Evolutionary conservation across 2,113 vertebrate species (phyloP).

Genomic region (Notechis scutatus): DNA sequence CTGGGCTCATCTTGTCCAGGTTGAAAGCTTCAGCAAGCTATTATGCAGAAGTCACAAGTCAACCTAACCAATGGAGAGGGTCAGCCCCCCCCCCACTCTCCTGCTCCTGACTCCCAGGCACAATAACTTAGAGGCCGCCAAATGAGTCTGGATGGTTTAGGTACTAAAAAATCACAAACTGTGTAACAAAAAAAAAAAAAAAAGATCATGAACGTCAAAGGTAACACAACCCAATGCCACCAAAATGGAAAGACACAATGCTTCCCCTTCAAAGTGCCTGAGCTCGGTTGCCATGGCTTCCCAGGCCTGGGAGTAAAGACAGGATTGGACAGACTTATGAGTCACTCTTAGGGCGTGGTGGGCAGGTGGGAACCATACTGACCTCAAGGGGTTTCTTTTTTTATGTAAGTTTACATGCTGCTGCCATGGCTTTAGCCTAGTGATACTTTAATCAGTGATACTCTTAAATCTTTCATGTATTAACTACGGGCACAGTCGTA

Average conservation of each 20-base stretch:
- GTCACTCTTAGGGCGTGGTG: not conserved
- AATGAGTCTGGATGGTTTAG: not conserved
- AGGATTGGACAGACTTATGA: not conserved
- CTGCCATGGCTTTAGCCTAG: not conserved
- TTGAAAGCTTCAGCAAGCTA: not conserved
- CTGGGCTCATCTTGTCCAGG: not conserved
- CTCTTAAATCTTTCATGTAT: not conserved
- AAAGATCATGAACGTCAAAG: not conserved
- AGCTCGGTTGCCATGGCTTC: not conserved
- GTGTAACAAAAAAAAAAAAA: not conserved
- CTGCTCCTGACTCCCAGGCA: not conserved
- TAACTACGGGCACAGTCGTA: not conserved
- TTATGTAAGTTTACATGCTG: not conserved
- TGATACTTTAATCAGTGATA: not conserved
- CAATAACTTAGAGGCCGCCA: not conserved
- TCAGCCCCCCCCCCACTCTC: not conserved
- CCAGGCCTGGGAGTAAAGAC: not conserved
- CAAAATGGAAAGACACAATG: not conserved
- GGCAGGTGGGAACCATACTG: not conserved
- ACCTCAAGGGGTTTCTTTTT: not conserved
- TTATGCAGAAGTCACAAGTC: not conserved
- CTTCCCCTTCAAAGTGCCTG: not conserved
- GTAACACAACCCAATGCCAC: not conserved
- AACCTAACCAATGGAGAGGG: not conserved
- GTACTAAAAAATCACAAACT: not conserved